Evolutionary conservation across 2,888 invertebrate species (phyloP).

Genomic region (Dioctria rufipes): DNA sequence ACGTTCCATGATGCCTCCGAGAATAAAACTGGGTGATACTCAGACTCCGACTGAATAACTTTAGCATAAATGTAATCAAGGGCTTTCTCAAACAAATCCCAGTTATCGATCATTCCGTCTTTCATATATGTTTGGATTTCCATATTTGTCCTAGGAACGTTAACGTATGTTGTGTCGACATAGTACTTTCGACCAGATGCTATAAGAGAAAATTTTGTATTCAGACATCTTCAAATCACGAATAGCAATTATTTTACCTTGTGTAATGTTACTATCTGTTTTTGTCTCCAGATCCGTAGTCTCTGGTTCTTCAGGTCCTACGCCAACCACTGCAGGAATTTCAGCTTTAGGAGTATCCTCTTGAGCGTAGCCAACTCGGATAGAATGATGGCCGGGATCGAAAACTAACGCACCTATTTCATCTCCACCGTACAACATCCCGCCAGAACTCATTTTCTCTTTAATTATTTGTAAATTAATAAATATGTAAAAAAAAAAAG

Average conservation of each 20-base stretch:
- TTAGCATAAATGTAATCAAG: slow-evolving; percentile 94
- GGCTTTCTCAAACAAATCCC: slow-evolving; percentile 98
- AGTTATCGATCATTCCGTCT: slow-evolving; percentile 99
- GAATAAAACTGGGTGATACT: slow-evolving; percentile 96
- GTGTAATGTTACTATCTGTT: slow-evolving; percentile 81
- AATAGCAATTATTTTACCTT: slow-evolving; percentile 56
- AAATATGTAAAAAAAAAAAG: too few relatives aligned
- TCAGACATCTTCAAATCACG: background rate
- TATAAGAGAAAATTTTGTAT: slow-evolving; percentile 7
- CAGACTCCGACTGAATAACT: slow-evolving; percentile 94
- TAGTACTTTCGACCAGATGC: slow-evolving; percentile 77
- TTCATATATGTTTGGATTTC: slow-evolving; percentile 95
- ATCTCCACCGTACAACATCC: slow-evolving; percentile 93
- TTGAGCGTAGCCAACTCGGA: slow-evolving; percentile 88
- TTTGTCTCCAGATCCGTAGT: slow-evolving; percentile 83
- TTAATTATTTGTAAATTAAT: background rate
- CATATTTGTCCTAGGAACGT: slow-evolving; percentile 90
- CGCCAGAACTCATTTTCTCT: slow-evolving; percentile 71
- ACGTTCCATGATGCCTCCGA: slow-evolving; percentile 99
- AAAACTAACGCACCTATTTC: slow-evolving; percentile 99
- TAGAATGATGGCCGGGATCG: slow-evolving; percentile 93
- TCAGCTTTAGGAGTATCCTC: slow-evolving; percentile 99
- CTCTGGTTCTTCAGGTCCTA: slow-evolving; percentile 78
- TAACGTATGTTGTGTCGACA: slow-evolving; percentile 94
- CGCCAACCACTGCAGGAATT: slow-evolving; percentile 93